These are phyloP conservation scores for Oreotragus oreotragus DNA, from an alignment of 2,113 vertebrate species.

Conservation along the genomic window DNA sequence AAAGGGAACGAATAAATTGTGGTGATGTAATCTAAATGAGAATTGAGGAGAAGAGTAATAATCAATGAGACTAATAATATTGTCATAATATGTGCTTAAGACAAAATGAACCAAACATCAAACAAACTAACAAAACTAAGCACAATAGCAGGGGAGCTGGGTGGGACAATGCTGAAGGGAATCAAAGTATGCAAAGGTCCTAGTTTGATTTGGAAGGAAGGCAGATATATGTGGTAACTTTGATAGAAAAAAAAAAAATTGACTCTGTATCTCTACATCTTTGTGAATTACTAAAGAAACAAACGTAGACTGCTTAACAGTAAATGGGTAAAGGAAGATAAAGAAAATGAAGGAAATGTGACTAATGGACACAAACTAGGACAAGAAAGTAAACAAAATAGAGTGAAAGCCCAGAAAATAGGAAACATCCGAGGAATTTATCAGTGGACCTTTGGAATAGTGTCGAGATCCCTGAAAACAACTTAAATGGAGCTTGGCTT, in stretches of 20 bases:
- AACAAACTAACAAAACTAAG: background rate
- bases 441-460: background rate
- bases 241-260: background rate
- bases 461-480: background rate
- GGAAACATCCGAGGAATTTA: background rate
- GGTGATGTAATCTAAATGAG: background rate
- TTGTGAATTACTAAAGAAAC: background rate
- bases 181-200: background rate
- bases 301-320: background rate
- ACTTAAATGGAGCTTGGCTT: conserved; percentile 1
- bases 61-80: background rate
- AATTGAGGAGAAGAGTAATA: background rate
- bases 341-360: background rate
- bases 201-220: background rate
- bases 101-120: background rate
- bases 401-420: background rate
- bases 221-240: background rate
- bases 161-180: background rate
- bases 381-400: background rate
- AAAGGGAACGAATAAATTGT: background rate
- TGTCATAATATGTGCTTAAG: background rate
- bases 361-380: background rate
- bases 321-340: background rate
- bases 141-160: background rate
- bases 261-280: background rate